Evolutionary conservation across 2,888 invertebrate species (phyloP).

Genomic region (Emesis furor): DNA sequence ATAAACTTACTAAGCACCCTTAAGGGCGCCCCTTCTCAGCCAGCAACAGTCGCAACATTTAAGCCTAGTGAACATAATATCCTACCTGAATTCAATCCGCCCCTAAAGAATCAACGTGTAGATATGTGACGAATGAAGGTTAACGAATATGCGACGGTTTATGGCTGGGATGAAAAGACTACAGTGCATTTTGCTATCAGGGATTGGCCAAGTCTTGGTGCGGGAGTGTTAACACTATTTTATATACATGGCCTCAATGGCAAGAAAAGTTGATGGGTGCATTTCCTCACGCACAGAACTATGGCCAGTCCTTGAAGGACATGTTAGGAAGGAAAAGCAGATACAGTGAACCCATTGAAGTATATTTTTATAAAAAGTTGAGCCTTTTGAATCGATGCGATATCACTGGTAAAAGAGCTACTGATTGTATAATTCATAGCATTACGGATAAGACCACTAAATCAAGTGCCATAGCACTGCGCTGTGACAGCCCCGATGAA

Average conservation of each 20-base stretch:
- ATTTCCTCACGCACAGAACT: conserved; percentile 23
- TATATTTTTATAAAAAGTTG: conserved; percentile 20
- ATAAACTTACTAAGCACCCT: neutral
- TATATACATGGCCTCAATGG: conserved; percentile 16
- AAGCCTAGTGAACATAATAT: neutral
- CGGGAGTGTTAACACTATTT: neutral
- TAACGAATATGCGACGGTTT: conserved; percentile 12
- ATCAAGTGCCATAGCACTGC: neutral
- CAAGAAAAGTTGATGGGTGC: conserved; percentile 3
- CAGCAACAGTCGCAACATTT: neutral
- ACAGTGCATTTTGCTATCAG: neutral
- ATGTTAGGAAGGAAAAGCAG: conserved; percentile 10
- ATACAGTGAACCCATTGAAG: conserved; percentile 14
- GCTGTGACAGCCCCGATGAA: neutral
- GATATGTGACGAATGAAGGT: conserved; percentile 1
- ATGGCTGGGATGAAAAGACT: neutral
- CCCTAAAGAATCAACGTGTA: neutral
- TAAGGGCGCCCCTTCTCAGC: neutral
- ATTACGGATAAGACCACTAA: neutral
- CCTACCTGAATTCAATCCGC: conserved; percentile 14
- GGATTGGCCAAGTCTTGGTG: conserved; percentile 22
- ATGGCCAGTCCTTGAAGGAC: neutral
- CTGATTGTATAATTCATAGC: conserved; percentile 12
- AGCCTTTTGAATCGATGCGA: conserved; percentile 3
- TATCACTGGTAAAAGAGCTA: neutral